A percentile compares a stretch with the other conserved stretches of the same genome.
Conservation (phyloP, 1,140 invertebrate genomes). For the Drosophila athabasca region DNA sequence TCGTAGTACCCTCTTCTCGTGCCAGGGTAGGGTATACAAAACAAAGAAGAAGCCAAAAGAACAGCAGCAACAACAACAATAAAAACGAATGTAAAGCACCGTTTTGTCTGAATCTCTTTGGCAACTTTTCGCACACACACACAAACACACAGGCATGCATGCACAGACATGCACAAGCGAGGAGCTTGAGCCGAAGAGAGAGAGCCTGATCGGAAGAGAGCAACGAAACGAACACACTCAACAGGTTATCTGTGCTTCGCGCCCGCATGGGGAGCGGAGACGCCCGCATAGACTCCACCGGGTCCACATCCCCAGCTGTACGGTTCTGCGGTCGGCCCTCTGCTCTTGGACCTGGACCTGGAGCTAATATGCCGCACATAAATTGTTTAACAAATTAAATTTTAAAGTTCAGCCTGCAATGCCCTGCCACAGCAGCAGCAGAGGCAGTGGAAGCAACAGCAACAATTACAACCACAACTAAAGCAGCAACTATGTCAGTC, state of each 20-base stretch:
- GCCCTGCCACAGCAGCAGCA: slow-evolving; percentile 47
- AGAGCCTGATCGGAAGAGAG: slow-evolving; percentile 6
- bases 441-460: not conserved
- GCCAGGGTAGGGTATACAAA: too few relatives aligned
- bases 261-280: slow-evolving; percentile 51
- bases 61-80: slow-evolving; percentile 10
- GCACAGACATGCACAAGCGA: not conserved
- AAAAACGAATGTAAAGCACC: slow-evolving; percentile 70
- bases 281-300: slow-evolving; percentile 55
- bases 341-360: slow-evolving; percentile 22
- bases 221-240: slow-evolving; percentile 20
- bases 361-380: slow-evolving; percentile 67
- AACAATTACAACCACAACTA: slow-evolving; percentile 38
- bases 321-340: slow-evolving; percentile 1
- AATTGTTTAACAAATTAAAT: slow-evolving; percentile 72
- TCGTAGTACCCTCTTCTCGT: too few relatives aligned
- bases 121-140: slow-evolving; percentile 52
- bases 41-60: not conserved
- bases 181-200: too few relatives aligned
- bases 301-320: too few relatives aligned
- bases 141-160: slow-evolving; percentile 15
- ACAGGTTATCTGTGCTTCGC: slow-evolving; percentile 64
- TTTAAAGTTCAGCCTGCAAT: slow-evolving; percentile 63
- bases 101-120: slow-evolving; percentile 64
- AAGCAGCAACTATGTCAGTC: slow-evolving; percentile 76